phyloP scores from a whole-genome alignment of 2,797 vertebrate genomes.

The Myotis planiceps region DNA sequence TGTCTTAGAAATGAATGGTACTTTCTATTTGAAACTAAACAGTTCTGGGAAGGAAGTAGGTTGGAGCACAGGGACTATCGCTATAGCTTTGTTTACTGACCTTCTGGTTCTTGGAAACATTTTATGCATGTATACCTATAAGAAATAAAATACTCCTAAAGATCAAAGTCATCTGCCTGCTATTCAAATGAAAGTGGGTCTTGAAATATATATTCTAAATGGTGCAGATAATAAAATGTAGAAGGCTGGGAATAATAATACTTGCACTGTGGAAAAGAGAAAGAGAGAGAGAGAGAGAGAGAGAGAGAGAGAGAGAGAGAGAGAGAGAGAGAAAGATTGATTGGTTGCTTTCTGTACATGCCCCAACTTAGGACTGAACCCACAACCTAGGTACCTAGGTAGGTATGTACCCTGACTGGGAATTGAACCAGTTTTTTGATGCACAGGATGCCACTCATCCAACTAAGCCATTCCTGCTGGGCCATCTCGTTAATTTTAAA shows the following conservation, averaged over 20 bases:
- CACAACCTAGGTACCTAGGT: too few species aligned
- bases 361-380: too few species aligned
- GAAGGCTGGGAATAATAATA: background rate
- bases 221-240: background rate
- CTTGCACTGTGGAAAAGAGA: background rate
- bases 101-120: background rate
- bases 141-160: background rate
- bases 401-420: too few species aligned
- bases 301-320: too few species aligned
- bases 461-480: too few species aligned
- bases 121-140: background rate
- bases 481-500: background rate
- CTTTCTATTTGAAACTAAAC: background rate
- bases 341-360: too few species aligned
- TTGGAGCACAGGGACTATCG: background rate
- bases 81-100: background rate
- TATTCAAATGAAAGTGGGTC: background rate
- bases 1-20: background rate
- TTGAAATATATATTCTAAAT: background rate
- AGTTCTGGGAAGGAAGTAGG: background rate
- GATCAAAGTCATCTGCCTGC: background rate
- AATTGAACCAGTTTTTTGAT: too few species aligned
- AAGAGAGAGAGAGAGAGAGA: too few species aligned
- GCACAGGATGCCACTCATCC: too few species aligned
- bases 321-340: too few species aligned